Base-by-base conservation (phyloP, 2,797 vertebrate species). In the Remorina albescens region DNA sequence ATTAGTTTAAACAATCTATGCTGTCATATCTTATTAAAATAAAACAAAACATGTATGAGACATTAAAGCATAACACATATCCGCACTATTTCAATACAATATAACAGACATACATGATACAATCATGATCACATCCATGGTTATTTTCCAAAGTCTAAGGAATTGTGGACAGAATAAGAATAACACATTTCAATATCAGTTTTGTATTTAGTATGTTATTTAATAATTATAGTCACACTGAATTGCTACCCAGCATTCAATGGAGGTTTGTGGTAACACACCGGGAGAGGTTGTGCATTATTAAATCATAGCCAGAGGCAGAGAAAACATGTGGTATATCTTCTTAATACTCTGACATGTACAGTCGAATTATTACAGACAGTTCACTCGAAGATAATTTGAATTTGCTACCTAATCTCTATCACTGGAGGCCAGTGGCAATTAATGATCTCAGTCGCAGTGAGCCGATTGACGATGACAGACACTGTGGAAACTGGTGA, bases 401-500 rank as follows among this genome's bases (percentile, higher is more conserved):
- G 46, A 19, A 9, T 61, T 70, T 32, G 36, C 41, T 49, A 23
- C 74, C 68, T 64, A 36, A 55, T 71, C 66, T 74, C 53, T 57
- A 62, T 41, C 51, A 53, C 46, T 16, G 28, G 26, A 16, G 44
- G 61, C 68, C 21, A 37, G 59, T 60, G 8, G 10, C 37, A 21
- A 67, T 55, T 80, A 71, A 72, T 78, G 49, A 62, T 62, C 57
- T 36, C 67, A 60, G 53, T 74, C 37, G 58, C 67, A 66, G 70
- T 61, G 73, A 83, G 63, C 32, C 70, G 84, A 88, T 76, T 25
- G 71, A 86, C 73, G 71, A 54, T 73, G 84, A 82, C 82, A 81
- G 80, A 56, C 66, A 75, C 64, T 46, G 55, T 75, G 70, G 67
- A 73, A 80, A 81, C 57, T 76, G 70, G 62, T 64, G 83, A 77